Conservation (phyloP, 35 echinoderm and acorn worm genomes). For the Lytechinus pictus region DNA sequence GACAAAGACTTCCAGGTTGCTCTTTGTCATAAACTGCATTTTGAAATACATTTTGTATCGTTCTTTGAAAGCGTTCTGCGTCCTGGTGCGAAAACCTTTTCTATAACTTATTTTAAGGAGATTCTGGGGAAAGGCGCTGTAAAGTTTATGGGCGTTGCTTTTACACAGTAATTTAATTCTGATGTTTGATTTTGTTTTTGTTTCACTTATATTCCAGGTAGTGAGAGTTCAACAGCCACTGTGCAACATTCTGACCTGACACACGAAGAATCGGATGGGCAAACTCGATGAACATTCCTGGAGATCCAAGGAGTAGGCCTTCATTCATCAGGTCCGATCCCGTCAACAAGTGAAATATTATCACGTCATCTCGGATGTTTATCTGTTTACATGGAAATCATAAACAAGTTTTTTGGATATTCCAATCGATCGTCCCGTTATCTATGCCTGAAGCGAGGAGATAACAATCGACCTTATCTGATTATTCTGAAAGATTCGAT, state of each 20-base stretch:
- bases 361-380: neutral
- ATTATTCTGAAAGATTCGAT: neutral
- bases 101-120: too few species aligned
- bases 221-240: neutral
- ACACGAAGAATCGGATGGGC: neutral
- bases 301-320: neutral
- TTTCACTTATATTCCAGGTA: neutral
- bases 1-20: too few species aligned
- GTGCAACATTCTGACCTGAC: neutral
- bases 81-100: too few species aligned
- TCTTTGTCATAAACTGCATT: too few species aligned
- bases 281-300: neutral
- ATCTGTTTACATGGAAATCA: neutral
- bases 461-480: neutral
- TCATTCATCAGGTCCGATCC: neutral
- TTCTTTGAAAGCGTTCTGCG: too few species aligned
- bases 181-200: neutral
- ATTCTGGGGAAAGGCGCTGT: too few species aligned
- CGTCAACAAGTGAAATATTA: neutral
- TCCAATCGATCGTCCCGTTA: neutral
- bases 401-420: neutral
- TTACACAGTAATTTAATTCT: too few species aligned
- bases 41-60: too few species aligned
- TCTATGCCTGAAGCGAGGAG: neutral
- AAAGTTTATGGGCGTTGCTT: too few species aligned